Base-by-base conservation (phyloP, 1,140 invertebrate species). In the Monochamus saltuarius region DNA sequence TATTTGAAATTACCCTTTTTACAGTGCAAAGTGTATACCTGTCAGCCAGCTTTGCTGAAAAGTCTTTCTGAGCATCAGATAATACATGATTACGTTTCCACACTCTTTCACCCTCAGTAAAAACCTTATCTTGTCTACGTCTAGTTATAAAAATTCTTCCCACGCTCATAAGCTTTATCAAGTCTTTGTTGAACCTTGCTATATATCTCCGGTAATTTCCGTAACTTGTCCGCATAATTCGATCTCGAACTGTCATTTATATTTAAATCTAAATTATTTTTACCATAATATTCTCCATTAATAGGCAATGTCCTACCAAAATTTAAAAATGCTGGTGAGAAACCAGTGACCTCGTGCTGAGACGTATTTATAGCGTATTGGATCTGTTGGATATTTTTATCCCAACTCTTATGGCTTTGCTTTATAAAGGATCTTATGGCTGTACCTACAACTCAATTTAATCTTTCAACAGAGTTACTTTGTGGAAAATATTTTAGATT, bases 341-440 rank as follows among this genome's bases (percentile, higher is more conserved):
- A 58, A n/a, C 56, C 56, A 16, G 56, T 58, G 4, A 36, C 37
- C 17, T 56, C 53, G 51, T 69, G 65, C 1, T 50, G 9, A 4
- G 55, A 16, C 35, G 47, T 46, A 17, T 62, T 57, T 8, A 64
- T 19, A 1, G 57, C 57, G 37, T 37, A 52, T 8, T 22, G 36
- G 34, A 67, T 65, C n/a, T 60, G 55, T 4, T 16, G 1, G 1
- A 68, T 8, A 37, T 68, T 47, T 8, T 47, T 37, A 13, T 68
- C 68, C 65, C 65, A 70, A 14, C 49, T 10, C 4, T 38, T 43
- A 8, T 70, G 68, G 16, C 64, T 47, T 16, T 45, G 8, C 22
- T 55, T 47, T 7, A 62, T 19, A 19, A 59, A 65, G 1, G 58
- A 34, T 7, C 59, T 19, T 40, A 69, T 55, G 13, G 59, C 57